These are phyloP conservation scores for Tetragnatha versicolor DNA, from an alignment of 1,140 invertebrate genomes.

Conservation along the genomic window DNA sequence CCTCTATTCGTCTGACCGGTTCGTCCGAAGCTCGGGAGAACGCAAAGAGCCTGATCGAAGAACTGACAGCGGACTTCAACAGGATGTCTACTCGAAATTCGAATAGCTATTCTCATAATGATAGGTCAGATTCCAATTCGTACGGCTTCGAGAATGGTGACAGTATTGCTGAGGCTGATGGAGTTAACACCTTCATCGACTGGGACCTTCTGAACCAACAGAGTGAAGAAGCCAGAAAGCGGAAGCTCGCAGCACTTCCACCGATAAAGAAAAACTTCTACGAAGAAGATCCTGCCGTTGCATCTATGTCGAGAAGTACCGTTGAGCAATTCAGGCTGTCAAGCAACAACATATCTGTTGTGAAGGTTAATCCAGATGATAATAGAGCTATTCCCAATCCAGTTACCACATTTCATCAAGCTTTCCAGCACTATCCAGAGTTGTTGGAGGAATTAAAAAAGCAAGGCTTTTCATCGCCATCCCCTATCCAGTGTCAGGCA, in stretches of 20 bases:
- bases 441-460: slow-evolving; percentile 82
- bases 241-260: slow-evolving; percentile 71
- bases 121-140: not conserved
- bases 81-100: not conserved
- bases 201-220: slow-evolving; percentile 62
- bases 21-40: slow-evolving; percentile 66
- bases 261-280: slow-evolving; percentile 85
- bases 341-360: slow-evolving; percentile 77
- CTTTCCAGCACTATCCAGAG: slow-evolving; percentile 82
- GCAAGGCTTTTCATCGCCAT: slow-evolving; percentile 68
- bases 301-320: slow-evolving; percentile 71
- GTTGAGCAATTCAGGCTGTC: slow-evolving; percentile 66
- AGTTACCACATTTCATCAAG: slow-evolving; percentile 81
- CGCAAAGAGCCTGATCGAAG: slow-evolving; percentile 69
- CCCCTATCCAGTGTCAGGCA: slow-evolving; percentile 63
- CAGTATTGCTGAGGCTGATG: not conserved
- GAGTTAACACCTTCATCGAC: slow-evolving; percentile 60
- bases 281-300: slow-evolving; percentile 76
- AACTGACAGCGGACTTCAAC: slow-evolving; percentile 56
- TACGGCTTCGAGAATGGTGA: not conserved
- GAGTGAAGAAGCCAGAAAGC: slow-evolving; percentile 66
- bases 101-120: not conserved
- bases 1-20: slow-evolving; percentile 65
- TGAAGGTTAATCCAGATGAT: slow-evolving; percentile 60
- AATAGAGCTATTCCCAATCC: slow-evolving; percentile 78